Evolutionary conservation across 2,888 invertebrate species (phyloP).

Genomic region (Linnaemya tessellans): DNA sequence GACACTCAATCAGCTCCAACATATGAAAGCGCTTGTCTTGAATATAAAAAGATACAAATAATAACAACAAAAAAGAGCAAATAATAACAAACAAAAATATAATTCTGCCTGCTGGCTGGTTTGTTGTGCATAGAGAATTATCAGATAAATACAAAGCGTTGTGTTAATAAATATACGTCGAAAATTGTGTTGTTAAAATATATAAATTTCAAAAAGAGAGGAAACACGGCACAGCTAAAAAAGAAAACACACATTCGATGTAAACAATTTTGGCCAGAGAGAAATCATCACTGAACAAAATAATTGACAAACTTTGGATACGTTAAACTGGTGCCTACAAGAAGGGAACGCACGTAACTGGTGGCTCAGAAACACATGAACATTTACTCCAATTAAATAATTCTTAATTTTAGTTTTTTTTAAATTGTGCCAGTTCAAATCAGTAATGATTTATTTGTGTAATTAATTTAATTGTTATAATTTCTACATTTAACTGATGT

Average conservation of each 20-base stretch:
- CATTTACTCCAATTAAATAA: too few species aligned
- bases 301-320: neutral
- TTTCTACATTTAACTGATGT: too few species aligned
- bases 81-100: conserved; percentile 32
- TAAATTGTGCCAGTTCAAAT: too few species aligned
- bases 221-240: too few species aligned
- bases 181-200: neutral
- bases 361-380: too few species aligned
- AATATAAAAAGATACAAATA: conserved; percentile 24
- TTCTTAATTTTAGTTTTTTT: too few species aligned
- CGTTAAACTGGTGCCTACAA: neutral
- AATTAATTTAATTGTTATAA: too few species aligned
- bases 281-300: conserved; percentile 29
- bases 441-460: too few species aligned
- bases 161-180: neutral
- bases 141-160: conserved; percentile 38
- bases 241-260: too few species aligned
- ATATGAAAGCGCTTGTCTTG: conserved; percentile 56
- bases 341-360: neutral
- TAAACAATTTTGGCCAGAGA: conserved; percentile 3
- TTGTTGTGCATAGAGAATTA: conserved; percentile 44
- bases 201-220: too few species aligned
- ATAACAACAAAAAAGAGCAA: conserved; percentile 27
- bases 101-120: conserved; percentile 44
- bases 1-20: conserved; percentile 56